Percentiles rank a stretch among this genome's conserved stretches.
Conservation (phyloP, 1,140 invertebrate genomes). For the Diorhabda elongata region DNA sequence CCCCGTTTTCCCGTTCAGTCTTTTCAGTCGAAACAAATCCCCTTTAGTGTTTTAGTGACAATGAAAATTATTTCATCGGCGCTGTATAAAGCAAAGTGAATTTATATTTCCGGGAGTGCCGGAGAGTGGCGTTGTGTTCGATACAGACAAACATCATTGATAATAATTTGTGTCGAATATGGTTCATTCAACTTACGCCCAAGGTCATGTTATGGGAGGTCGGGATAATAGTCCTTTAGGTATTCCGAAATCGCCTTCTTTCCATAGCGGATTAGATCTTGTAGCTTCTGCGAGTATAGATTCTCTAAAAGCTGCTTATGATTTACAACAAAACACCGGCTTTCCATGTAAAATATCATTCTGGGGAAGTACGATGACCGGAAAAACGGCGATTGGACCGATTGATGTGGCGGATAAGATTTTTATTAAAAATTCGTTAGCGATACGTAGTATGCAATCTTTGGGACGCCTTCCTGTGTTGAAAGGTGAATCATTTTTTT, state of each 20-base stretch:
- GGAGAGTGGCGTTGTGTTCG: not conserved
- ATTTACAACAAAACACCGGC: constrained; percentile 10
- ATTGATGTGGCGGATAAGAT: not conserved
- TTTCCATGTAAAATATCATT: constrained; percentile 10
- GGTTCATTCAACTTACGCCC: constrained; percentile 50
- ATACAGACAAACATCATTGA: not conserved
- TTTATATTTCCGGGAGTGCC: not conserved
- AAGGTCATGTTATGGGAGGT: constrained; percentile 53
- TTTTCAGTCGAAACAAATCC: not conserved
- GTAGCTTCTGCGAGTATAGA: constrained; percentile 57
- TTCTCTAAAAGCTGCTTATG: constrained; percentile 47
- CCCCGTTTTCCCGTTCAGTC: not conserved
- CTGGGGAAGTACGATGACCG: not conserved
- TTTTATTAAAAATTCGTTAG: constrained; percentile 22
- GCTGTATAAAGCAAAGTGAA: not conserved
- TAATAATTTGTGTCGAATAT: constrained; percentile 40
- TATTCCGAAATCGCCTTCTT: constrained; percentile 78
- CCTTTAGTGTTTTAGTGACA: not conserved
- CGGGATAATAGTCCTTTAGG: constrained; percentile 58
- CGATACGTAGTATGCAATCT: constrained; percentile 26
- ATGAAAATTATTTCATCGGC: not conserved
- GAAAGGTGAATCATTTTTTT: constrained; percentile 20
- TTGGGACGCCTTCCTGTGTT: constrained; percentile 25
- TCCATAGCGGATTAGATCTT: constrained; percentile 74
- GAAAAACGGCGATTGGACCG: not conserved